Evolutionary conservation across 2,888 invertebrate genomes (phyloP).

Genomic region (Harpalus rubripes): DNA sequence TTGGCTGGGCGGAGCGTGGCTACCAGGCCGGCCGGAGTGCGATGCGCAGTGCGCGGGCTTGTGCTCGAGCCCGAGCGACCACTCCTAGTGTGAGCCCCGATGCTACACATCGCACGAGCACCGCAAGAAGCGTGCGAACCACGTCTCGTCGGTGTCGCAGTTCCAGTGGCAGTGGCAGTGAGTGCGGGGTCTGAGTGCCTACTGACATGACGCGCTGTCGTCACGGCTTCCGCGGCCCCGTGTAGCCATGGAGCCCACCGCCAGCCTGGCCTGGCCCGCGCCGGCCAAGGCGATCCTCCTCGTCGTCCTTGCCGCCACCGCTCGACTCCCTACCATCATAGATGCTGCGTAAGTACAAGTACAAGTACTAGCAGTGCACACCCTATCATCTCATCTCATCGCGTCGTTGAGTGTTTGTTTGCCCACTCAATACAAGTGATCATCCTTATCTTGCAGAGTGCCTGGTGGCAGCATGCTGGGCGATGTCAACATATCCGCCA

Average conservation of each 20-base stretch:
- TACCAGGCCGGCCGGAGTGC: constrained; percentile 72
- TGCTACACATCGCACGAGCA: constrained; percentile 72
- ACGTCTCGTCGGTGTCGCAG: constrained; percentile 74
- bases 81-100: constrained; percentile 76
- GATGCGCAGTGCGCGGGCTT: constrained; percentile 75
- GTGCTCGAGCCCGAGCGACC: constrained; percentile 75
- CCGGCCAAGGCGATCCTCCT: constrained; percentile 75
- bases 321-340: constrained; percentile 70
- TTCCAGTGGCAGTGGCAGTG: constrained; percentile 19
- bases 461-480: constrained; percentile 92
- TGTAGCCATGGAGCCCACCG: constrained; percentile 73
- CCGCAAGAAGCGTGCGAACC: constrained; percentile 77
- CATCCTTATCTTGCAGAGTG: constrained; percentile 79
- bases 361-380: background rate
- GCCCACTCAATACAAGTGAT: constrained; percentile 63
- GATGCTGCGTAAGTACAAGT: constrained; percentile 82
- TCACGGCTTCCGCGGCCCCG: constrained; percentile 74
- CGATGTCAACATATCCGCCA: constrained; percentile 96
- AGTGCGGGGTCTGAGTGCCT: constrained; percentile 77
- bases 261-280: constrained; percentile 79
- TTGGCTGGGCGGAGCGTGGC: constrained; percentile 39
- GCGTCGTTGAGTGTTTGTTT: constrained; percentile 52
- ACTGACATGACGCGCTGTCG: constrained; percentile 76
- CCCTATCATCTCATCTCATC: background rate
- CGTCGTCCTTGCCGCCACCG: constrained; percentile 50